These are phyloP conservation scores for Zygaena filipendulae DNA, from an alignment of 2,888 invertebrate species.

Conservation along the genomic window DNA sequence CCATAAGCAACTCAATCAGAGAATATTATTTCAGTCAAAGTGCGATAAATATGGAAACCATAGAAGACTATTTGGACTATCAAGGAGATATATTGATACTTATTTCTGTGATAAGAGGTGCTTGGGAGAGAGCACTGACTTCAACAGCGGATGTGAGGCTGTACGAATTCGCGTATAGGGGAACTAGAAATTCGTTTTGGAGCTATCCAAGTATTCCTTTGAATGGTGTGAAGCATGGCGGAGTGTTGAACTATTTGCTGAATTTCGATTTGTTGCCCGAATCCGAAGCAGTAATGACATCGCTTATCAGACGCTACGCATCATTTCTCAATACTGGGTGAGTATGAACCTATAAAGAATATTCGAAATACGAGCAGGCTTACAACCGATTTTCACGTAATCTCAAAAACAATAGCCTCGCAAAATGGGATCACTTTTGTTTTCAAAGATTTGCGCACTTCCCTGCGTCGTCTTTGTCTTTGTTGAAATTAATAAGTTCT, in stretches of 20 bases:
- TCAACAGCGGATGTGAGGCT: slow-evolving; percentile 34
- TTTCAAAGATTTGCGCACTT: too few species aligned
- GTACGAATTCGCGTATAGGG: slow-evolving; percentile 40
- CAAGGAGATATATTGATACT: slow-evolving; percentile 43
- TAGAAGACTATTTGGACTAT: slow-evolving; percentile 45
- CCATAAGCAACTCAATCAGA: slow-evolving; percentile 25
- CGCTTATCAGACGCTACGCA: slow-evolving; percentile 28
- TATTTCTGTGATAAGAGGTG: slow-evolving; percentile 36
- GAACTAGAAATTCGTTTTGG: slow-evolving; percentile 39
- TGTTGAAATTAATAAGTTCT: too few species aligned
- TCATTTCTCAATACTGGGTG: slow-evolving; percentile 42
- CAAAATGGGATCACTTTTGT: too few species aligned
- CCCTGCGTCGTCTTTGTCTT: too few species aligned
- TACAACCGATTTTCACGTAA: too few species aligned
- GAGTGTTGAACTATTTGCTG: slow-evolving; percentile 42
- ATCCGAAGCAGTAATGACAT: slow-evolving; percentile 24
- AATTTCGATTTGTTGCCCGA: slow-evolving; percentile 28
- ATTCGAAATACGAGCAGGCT: too few species aligned
- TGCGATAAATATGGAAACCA: slow-evolving; percentile 29
- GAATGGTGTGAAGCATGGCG: slow-evolving; percentile 42
- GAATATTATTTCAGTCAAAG: slow-evolving; percentile 36
- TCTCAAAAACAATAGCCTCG: too few species aligned
- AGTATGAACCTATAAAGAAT: too few species aligned
- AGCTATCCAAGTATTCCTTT: slow-evolving; percentile 31
- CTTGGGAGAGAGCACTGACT: slow-evolving; percentile 33